These are phyloP conservation scores for Turdus rufiventris DNA, from an alignment of 2,113 vertebrate species.

Conservation along the genomic window DNA sequence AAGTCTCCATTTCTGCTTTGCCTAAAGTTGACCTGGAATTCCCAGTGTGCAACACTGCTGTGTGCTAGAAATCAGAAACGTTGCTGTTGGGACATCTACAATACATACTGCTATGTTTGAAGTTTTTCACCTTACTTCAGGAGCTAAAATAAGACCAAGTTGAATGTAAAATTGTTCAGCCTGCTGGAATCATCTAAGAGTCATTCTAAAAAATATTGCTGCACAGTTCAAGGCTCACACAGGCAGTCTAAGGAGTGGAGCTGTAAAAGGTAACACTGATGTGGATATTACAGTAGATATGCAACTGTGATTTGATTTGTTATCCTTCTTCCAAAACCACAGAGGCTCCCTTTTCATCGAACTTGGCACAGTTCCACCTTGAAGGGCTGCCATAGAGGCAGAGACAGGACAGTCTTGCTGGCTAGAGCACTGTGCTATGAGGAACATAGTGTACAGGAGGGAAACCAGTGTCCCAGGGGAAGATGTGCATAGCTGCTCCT, in stretches of 20 bases:
- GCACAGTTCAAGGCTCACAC: background rate
- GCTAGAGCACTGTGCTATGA: background rate
- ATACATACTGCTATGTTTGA: background rate
- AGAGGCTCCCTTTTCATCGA: background rate
- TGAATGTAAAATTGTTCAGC: background rate
- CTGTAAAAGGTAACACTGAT: background rate
- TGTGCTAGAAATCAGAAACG: background rate
- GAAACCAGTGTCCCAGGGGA: background rate
- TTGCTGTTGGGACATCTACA: background rate
- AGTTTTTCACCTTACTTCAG: background rate
- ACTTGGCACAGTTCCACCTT: background rate
- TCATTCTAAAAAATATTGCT: background rate
- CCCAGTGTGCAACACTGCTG: background rate
- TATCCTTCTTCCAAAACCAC: background rate
- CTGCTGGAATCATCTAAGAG: background rate
- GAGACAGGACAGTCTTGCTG: background rate
- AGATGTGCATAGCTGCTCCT: background rate
- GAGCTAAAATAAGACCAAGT: background rate
- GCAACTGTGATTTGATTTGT: background rate
- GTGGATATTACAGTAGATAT: background rate
- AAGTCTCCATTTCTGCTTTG: background rate
- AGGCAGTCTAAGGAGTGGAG: background rate
- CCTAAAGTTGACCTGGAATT: background rate
- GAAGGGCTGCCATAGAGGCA: background rate
- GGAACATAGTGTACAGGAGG: background rate